A percentile compares a stretch with the other conserved stretches of the same genome.
phyloP scores from a whole-genome alignment of 2,888 invertebrate species.

The Andrena hattorfiana region DNA sequence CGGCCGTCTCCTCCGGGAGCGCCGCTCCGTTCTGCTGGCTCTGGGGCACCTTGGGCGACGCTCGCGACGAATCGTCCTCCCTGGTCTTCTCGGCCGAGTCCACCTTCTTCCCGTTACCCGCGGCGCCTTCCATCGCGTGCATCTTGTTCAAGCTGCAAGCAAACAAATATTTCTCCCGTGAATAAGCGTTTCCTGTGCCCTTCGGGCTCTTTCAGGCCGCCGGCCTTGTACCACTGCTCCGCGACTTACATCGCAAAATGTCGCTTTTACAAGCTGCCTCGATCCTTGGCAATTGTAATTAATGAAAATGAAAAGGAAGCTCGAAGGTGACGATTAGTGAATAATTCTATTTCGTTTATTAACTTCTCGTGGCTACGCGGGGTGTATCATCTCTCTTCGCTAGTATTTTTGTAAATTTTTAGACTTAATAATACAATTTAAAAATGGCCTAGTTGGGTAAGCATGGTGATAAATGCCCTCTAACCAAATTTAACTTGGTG shows the following conservation, averaged over 20 bases:
- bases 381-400: too few species aligned
- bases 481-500: too few species aligned
- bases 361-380: too few species aligned
- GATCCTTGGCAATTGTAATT: background rate
- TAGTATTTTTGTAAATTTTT: too few species aligned
- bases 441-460: too few species aligned
- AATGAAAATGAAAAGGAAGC: background rate
- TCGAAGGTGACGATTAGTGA: background rate
- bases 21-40: slow-evolving; percentile 83
- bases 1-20: slow-evolving; percentile 80
- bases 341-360: too few species aligned
- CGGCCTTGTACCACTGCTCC: slow-evolving; percentile 11
- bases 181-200: slow-evolving; percentile 40
- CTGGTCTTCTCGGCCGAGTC: slow-evolving; percentile 75
- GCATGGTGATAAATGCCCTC: too few species aligned
- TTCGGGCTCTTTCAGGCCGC: slow-evolving; percentile 11
- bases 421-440: too few species aligned
- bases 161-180: slow-evolving; percentile 52
- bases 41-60: slow-evolving; percentile 81
- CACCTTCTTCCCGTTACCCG: slow-evolving; percentile 83
- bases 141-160: slow-evolving; percentile 87
- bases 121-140: slow-evolving; percentile 87
- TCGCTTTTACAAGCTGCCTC: background rate
- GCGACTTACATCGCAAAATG: slow-evolving; percentile 14
- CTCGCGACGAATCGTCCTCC: slow-evolving; percentile 73